Evolutionary conservation across 2,888 invertebrate genomes (phyloP).

Genomic region (Camponotus fellah): DNA sequence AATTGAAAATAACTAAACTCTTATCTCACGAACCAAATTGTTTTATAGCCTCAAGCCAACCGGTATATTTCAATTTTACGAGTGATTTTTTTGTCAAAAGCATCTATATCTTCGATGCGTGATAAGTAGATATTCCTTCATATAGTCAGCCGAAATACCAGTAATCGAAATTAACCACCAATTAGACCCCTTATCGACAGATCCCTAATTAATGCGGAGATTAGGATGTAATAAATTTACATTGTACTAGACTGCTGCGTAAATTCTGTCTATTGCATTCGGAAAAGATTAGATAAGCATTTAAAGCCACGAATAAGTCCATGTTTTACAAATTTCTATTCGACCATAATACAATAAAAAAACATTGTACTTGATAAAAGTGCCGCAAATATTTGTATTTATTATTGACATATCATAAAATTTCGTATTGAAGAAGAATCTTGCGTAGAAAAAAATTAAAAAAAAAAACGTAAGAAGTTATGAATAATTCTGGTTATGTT

Average conservation of each 20-base stretch:
- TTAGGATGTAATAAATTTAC: background rate
- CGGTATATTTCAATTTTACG: conserved; percentile 33
- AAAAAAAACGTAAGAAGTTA: background rate
- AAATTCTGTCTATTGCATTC: background rate
- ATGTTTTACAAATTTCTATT: too few relatives aligned
- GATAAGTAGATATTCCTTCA: background rate
- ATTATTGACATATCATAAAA: background rate
- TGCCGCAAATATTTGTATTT: background rate
- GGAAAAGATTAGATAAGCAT: background rate
- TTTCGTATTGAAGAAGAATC: background rate
- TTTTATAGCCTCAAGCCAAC: conserved; percentile 13
- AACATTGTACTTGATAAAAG: too few relatives aligned
- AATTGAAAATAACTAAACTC: conserved; percentile 28
- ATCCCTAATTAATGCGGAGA: background rate
- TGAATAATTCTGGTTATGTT: background rate
- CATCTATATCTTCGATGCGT: background rate
- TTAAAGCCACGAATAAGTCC: background rate
- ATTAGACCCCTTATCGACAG: background rate
- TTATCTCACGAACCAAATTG: conserved; percentile 21
- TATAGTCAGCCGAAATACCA: background rate
- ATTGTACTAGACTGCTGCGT: conserved; percentile 3
- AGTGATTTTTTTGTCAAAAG: conserved; percentile 17
- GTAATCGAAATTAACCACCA: background rate
- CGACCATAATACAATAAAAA: too few relatives aligned
- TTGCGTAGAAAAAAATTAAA: background rate